Evolutionary conservation across 1,140 invertebrate species (phyloP), one percentile per base, ranked within the genome.

Genomic region (Brachionus paranguensis): DNA sequence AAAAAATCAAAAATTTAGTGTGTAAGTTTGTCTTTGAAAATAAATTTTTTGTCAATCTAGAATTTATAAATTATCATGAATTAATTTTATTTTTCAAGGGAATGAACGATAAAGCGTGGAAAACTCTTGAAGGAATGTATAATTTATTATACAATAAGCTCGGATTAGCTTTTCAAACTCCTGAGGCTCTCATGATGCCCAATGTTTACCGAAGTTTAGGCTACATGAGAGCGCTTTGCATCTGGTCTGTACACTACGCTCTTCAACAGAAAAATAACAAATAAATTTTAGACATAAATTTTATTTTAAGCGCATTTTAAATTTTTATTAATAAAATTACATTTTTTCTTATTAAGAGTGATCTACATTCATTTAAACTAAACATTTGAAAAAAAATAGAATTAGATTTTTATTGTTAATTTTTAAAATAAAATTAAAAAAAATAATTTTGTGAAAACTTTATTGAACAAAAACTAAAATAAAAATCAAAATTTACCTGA

Each of bases 231-330:
- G 94, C 95, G 0, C 89, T 97, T 1, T 92, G 93, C 84, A 94
- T 97, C 86, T 97, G 95, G 95, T 92, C 94, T 0, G 95, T 97
- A 91, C 94, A 96, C 86, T 92, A 93, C 86, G 95, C 95, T 6
- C 91, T 92, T 4, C 11, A 72, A 14, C 33, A 72, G 33, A 72
- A 72, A 72, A 20, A 37, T 0, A 41, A 72, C 14, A 45, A 20
- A 17, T 11, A 72, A 65, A 65, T 65, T 27, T 24, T 65, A 27
- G 17, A 24, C 6, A 65, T 65, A 27, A 65, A 11, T 65, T 24
- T 6, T 24, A 33, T 14, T 24, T 14, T 8, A 53, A 53, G 14
- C 6, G 6, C 7, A 53, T 53, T n/a, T n/a, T n/a, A n/a, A n/a
- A 53, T 53, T 68, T 68, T 33, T 68, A 14, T 37, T 37, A 68